These are phyloP conservation scores for Eudemis profundana DNA, from an alignment of 2,888 invertebrate genomes.

Conservation along the genomic window DNA sequence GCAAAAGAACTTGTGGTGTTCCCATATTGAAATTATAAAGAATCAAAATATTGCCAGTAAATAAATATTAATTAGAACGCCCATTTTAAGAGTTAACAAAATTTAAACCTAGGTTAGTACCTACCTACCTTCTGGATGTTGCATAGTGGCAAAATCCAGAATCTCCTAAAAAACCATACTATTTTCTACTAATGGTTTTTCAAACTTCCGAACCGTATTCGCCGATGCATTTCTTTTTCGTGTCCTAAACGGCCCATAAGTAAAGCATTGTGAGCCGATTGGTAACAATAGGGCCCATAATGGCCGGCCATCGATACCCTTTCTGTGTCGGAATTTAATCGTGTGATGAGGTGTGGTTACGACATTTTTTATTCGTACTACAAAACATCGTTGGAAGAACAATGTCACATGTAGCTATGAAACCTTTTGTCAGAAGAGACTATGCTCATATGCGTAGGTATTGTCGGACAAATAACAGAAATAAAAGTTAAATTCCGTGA, in stretches of 20 bases:
- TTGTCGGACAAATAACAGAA: slow-evolving; percentile 48
- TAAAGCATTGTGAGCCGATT: slow-evolving; percentile 80
- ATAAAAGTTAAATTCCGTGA: too few relatives aligned
- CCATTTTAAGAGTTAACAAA: too few relatives aligned
- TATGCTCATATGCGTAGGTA: slow-evolving; percentile 50
- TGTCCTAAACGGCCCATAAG: slow-evolving; percentile 81
- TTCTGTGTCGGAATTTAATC: slow-evolving; percentile 82
- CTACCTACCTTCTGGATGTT: too few relatives aligned
- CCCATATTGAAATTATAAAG: too few relatives aligned
- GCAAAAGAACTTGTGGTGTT: too few relatives aligned
- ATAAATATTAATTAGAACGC: too few relatives aligned
- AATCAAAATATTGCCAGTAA: too few relatives aligned
- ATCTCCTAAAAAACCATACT: too few relatives aligned
- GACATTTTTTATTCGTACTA: slow-evolving; percentile 68
- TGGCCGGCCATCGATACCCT: slow-evolving; percentile 81
- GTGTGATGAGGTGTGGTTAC: slow-evolving; percentile 84
- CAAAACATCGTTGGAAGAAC: slow-evolving; percentile 7
- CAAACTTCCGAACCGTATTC: slow-evolving; percentile 52
- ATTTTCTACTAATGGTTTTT: slow-evolving; percentile 12
- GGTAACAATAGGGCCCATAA: slow-evolving; percentile 82
- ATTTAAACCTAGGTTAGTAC: too few relatives aligned
- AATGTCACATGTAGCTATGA: slow-evolving; percentile 5
- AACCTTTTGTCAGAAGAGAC: slow-evolving; percentile 36
- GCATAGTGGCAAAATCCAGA: too few relatives aligned
- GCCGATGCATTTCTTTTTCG: slow-evolving; percentile 78